A percentile compares a stretch with the other conserved stretches of the same genome.
phyloP scores from a whole-genome alignment of 2,113 vertebrate genomes.

The Phrynosoma platyrhinos region DNA sequence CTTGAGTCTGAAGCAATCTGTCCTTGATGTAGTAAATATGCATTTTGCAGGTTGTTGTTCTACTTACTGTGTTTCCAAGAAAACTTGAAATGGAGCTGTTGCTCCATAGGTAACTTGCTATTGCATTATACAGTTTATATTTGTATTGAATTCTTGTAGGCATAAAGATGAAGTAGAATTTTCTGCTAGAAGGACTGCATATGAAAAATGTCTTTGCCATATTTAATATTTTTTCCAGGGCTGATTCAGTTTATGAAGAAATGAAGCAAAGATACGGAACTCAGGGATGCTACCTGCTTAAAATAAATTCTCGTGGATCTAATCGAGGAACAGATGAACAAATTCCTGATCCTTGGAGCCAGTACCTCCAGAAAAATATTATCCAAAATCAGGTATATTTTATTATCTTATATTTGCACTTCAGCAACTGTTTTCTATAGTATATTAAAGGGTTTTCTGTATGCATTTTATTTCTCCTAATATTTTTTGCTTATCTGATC shows the following conservation, averaged over 20 bases:
- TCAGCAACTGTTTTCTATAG: not conserved
- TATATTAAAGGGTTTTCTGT: too few species aligned
- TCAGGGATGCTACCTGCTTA: constrained; percentile 96
- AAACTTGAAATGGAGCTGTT: not conserved
- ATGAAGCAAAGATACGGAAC: constrained; percentile 97
- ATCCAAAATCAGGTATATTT: constrained; percentile 86
- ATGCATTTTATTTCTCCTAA: too few species aligned
- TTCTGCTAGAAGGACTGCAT: not conserved
- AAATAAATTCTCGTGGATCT: constrained; percentile 90
- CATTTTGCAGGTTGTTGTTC: not conserved
- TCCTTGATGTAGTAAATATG: not conserved
- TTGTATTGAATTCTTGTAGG: not conserved
- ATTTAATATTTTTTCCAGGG: constrained; percentile 78
- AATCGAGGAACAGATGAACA: constrained; percentile 89
- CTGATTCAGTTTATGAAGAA: constrained; percentile 93
- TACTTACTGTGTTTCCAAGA: not conserved
- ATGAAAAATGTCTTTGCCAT: constrained; percentile 34
- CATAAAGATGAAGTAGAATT: not conserved
- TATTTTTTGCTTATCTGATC: too few species aligned
- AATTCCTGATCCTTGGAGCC: constrained; percentile 99
- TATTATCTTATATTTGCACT: not conserved
- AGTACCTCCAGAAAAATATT: constrained; percentile 92
- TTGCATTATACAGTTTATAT: not conserved
- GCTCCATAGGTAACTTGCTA: not conserved
- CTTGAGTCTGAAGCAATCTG: too few species aligned